A percentile compares a stretch with the other conserved stretches of the same genome.
These are phyloP conservation scores for Euwallacea fornicatus DNA, from an alignment of 1,140 invertebrate genomes.

Conservation along the genomic window DNA sequence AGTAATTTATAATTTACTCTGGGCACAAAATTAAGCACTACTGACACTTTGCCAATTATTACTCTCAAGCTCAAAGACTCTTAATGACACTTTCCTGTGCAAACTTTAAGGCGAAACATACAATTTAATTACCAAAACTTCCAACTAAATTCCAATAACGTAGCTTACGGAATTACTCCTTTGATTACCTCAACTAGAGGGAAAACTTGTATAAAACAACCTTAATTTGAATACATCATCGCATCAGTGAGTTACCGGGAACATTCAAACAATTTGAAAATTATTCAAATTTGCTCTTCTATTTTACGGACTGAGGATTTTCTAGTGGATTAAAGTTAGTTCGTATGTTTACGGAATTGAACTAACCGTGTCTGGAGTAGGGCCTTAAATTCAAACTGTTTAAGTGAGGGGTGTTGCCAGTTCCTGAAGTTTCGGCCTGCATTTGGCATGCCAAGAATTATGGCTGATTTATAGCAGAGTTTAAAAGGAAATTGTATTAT, in stretches of 20 bases:
- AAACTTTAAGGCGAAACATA: too few relatives aligned
- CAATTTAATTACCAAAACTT: too few relatives aligned
- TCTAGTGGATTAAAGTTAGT: slow-evolving; percentile 22
- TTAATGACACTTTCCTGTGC: too few relatives aligned
- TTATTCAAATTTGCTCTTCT: slow-evolving; percentile 7
- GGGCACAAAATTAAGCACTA: too few relatives aligned
- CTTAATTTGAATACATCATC: neutral
- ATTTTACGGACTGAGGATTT: neutral
- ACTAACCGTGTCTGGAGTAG: slow-evolving; percentile 8
- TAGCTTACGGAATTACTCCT: neutral
- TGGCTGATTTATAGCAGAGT: slow-evolving; percentile 21
- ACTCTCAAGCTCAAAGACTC: too few relatives aligned
- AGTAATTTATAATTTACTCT: too few relatives aligned
- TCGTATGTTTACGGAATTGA: slow-evolving; percentile 17
- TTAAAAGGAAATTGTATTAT: slow-evolving; percentile 7
- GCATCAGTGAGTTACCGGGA: neutral
- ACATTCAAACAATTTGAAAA: slow-evolving; percentile 4
- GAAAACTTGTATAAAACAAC: too few relatives aligned
- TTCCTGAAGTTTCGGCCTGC: slow-evolving; percentile 14
- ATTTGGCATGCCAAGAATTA: slow-evolving; percentile 18
- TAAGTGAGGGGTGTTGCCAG: slow-evolving; percentile 9
- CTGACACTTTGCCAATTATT: too few relatives aligned
- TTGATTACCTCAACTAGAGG: neutral
- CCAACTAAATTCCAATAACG: too few relatives aligned
- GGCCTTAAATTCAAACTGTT: slow-evolving; percentile 19